phyloP scores from a whole-genome alignment of 1,140 invertebrate genomes.

The Pentalonia nigronervosa region DNA sequence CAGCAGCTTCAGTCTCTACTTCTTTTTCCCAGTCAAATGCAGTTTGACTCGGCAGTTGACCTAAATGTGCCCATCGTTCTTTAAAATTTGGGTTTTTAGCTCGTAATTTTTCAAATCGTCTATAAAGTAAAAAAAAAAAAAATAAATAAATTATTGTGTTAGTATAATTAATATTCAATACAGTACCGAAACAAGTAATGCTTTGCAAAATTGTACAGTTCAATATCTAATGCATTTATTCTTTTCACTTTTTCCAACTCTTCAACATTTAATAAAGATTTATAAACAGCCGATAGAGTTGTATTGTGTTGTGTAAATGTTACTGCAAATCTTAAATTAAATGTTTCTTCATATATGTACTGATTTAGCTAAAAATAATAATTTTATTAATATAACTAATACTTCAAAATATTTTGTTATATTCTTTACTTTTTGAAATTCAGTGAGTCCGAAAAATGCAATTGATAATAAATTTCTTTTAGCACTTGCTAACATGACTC shows the following conservation, averaged over 20 bases:
- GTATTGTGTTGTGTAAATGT: constrained; percentile 90
- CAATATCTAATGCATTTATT: constrained; percentile 88
- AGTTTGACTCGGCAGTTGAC: constrained; percentile 77
- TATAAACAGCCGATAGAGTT: constrained; percentile 80
- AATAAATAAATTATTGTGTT: not conserved
- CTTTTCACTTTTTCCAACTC: constrained; percentile 79
- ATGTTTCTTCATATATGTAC: constrained; percentile 97
- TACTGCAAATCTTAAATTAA: constrained; percentile 87
- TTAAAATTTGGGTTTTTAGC: constrained; percentile 81
- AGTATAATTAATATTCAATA: constrained; percentile 60
- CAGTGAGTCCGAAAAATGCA: constrained; percentile 97
- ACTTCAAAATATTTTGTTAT: not conserved
- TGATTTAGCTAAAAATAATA: constrained; percentile 77
- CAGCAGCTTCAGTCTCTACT: constrained; percentile 72
- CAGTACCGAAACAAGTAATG: constrained; percentile 78
- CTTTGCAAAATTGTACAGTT: constrained; percentile 93
- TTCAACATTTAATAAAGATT: constrained; percentile 75
- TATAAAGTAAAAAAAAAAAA: constrained; percentile 54
- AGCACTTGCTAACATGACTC: constrained; percentile 89
- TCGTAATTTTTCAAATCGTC: constrained; percentile 80
- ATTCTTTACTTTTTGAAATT: constrained; percentile 82
- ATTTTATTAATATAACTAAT: not conserved
- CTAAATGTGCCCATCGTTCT: constrained; percentile 79
- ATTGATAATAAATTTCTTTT: constrained; percentile 93
- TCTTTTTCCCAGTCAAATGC: constrained; percentile 88